Base-by-base conservation (phyloP, 2,888 invertebrate species). In the Stenchaetothrips biformis region DNA sequence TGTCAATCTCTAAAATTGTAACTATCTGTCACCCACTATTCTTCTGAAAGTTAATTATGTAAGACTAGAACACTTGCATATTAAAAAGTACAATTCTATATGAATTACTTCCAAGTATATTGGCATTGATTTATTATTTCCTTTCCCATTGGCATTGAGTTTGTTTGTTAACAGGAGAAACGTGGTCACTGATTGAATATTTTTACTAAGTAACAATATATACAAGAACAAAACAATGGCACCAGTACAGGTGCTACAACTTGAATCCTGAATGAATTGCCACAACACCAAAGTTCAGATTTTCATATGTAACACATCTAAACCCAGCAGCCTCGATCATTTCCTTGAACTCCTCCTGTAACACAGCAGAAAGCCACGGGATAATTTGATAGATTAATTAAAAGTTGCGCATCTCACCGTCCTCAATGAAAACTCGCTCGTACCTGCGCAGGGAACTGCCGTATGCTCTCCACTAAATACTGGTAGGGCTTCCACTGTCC, bases 201-300 rank as follows among this genome's bases (percentile, higher is more conserved):
- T 11, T 53, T 53, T 53, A 53, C 18, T 53, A 11, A 4, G 53
- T 18, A 9, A 13, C 18, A 6, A 4, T 37, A 13, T 13, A 53
- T 4, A 18, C 8, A 18, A 53, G 13, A 13, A 53, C 53, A 53
- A 13, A 53, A 11, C 53, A 18, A 53, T 53, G 53, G 16, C 53
- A 53, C 16, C 9, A 53, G 16, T 6, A 13, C 16, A 53, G 53
- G 16, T n/a, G 78, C 88, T 89, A 95, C 83, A 96, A 88, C 88
- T 98, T 99, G 87, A 95, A 97, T 48, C 96, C 98, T 0, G 96
- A 96, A 87, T 99, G 99, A 86, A 99, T 97, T 78, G 98, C 94
- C 82, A 95, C 95, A 7, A 97, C 90, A 1, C 99, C 99, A 85
- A 95, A 92, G 1, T 94, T 93, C 81, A 99, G 88, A 88, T 99